Percentiles rank a stretch among this genome's conserved stretches.
phyloP scores from a whole-genome alignment of 2,888 invertebrate genomes.

The Eupithecia inturbata region DNA sequence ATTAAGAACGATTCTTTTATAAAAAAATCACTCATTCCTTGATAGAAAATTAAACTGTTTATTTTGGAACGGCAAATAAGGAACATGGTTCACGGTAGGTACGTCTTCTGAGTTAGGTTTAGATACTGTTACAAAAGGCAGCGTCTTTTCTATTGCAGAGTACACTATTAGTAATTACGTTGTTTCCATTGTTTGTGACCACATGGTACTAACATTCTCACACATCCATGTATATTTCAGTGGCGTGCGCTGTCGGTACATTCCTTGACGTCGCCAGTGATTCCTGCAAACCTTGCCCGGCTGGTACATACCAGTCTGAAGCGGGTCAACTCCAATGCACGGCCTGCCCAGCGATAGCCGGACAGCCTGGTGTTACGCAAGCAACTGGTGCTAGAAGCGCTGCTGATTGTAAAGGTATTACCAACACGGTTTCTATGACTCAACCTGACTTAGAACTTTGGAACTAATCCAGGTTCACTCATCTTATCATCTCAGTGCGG shows the following conservation, averaged over 20 bases:
- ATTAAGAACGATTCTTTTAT: not conserved
- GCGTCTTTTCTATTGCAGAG: not conserved
- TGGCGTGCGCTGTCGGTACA: slow-evolving; percentile 96
- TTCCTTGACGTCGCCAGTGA: slow-evolving; percentile 91
- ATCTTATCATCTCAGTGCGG: too few relatives aligned
- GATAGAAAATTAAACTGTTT: not conserved
- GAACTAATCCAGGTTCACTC: not conserved
- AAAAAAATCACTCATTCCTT: not conserved
- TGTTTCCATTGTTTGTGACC: not conserved
- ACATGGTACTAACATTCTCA: not conserved
- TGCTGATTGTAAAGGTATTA: slow-evolving; percentile 91
- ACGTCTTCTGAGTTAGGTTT: not conserved
- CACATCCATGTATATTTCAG: slow-evolving; percentile 67
- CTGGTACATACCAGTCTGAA: slow-evolving; percentile 97
- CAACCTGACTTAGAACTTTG: not conserved
- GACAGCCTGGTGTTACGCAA: slow-evolving; percentile 94
- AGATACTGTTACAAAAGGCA: not conserved
- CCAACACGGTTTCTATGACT: not conserved
- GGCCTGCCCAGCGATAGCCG: slow-evolving; percentile 94
- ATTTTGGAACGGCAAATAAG: not conserved
- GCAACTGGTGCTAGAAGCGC: slow-evolving; percentile 94
- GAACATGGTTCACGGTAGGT: not conserved
- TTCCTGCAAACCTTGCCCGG: slow-evolving; percentile 92
- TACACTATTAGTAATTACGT: not conserved
- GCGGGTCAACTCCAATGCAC: slow-evolving; percentile 95